Evolutionary conservation across 2,888 invertebrate genomes (phyloP).

Genomic region (Nycteola revayana): DNA sequence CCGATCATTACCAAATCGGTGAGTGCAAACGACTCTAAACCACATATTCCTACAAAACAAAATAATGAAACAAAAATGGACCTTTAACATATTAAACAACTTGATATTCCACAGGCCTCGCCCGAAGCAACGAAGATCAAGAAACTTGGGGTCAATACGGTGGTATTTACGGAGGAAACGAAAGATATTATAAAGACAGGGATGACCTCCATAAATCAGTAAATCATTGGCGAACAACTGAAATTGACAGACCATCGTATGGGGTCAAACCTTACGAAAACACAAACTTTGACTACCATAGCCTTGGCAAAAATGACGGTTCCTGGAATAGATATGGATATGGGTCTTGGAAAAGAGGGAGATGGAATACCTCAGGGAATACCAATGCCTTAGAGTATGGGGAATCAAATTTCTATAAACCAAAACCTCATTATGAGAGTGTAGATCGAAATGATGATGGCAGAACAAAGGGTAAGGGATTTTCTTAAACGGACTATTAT

Average conservation of each 20-base stretch:
- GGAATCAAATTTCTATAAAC: slow-evolving; percentile 42
- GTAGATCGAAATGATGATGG: slow-evolving; percentile 50
- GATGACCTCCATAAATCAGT: slow-evolving; percentile 68
- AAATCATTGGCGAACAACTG: slow-evolving; percentile 78
- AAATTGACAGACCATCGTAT: slow-evolving; percentile 47
- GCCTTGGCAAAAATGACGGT: slow-evolving; percentile 60
- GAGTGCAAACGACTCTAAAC: too few relatives aligned
- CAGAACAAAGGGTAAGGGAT: slow-evolving; percentile 45
- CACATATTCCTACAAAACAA: too few relatives aligned
- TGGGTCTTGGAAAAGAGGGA: slow-evolving; percentile 59
- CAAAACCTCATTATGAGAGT: slow-evolving; percentile 30
- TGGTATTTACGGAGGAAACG: slow-evolving; percentile 75
- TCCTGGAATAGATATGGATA: slow-evolving; percentile 47
- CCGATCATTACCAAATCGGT: too few relatives aligned
- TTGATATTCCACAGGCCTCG: slow-evolving; percentile 41
- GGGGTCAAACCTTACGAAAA: slow-evolving; percentile 47
- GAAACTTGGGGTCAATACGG: slow-evolving; percentile 84
- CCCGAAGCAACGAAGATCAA: slow-evolving; percentile 56
- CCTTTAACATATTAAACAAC: too few relatives aligned
- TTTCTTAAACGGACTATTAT: too few relatives aligned
- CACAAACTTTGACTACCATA: slow-evolving; percentile 65
- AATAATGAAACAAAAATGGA: too few relatives aligned
- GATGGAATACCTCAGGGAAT: slow-evolving; percentile 60
- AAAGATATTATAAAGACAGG: slow-evolving; percentile 61
- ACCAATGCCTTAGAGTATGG: slow-evolving; percentile 47